phyloP scores from a whole-genome alignment of 2,888 invertebrate species.

The Drosophila tripunctata region DNA sequence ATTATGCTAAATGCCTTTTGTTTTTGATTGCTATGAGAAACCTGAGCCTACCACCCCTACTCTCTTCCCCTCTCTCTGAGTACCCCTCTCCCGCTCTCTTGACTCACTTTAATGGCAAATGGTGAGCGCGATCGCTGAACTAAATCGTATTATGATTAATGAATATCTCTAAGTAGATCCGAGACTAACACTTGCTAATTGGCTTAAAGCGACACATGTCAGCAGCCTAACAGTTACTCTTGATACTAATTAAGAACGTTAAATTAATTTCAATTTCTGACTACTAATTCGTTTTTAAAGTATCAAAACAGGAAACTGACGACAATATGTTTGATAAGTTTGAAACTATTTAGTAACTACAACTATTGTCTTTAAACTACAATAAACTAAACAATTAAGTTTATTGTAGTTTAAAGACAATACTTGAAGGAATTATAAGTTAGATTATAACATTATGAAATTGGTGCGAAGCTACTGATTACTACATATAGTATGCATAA shows the following conservation, averaged over 20 bases:
- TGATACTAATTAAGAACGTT: constrained; percentile 1
- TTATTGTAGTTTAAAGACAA: no score
- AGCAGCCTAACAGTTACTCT: constrained; percentile 3
- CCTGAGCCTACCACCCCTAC: constrained; percentile 23
- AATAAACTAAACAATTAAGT: no score
- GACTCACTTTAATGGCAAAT: constrained; percentile 6
- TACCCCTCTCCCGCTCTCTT: not conserved
- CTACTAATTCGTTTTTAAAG: not conserved
- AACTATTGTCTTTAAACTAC: no score
- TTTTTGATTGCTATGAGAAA: constrained; percentile 39
- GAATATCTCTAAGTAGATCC: constrained; percentile 31
- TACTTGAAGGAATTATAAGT: no score
- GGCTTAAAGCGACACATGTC: constrained; percentile 17
- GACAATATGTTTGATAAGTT: no score
- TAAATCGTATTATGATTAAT: constrained; percentile 50
- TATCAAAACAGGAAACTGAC: not conserved
- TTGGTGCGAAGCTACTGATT: no score
- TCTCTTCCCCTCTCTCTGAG: not conserved
- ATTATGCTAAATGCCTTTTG: constrained; percentile 74
- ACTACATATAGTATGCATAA: no score
- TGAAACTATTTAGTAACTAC: no score
- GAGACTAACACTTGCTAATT: constrained; percentile 38
- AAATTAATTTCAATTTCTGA: not conserved
- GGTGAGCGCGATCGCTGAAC: constrained; percentile 39
- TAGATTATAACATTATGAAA: no score